A percentile compares a stretch with the other conserved stretches of the same genome.
phyloP scores from a whole-genome alignment of 1,140 invertebrate genomes.

The Hyles euphorbiae region DNA sequence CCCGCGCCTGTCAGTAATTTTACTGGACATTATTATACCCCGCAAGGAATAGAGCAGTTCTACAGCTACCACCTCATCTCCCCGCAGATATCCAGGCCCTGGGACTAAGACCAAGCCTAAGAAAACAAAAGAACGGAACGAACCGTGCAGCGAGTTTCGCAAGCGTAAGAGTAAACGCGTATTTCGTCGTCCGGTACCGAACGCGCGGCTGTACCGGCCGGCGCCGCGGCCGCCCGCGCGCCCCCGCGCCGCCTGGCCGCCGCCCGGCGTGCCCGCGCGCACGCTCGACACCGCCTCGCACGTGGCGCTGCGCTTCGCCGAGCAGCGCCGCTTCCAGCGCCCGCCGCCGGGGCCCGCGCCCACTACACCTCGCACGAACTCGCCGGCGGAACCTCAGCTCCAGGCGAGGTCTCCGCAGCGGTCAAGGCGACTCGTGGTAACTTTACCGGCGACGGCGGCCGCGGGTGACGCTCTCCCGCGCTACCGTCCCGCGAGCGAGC shows the following conservation, averaged over 20 bases:
- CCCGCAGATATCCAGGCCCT: conserved; percentile 31
- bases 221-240: conserved; percentile 22
- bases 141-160: conserved; percentile 6
- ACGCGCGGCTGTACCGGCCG: conserved; percentile 40
- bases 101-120: conserved; percentile 6
- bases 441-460: conserved; percentile 21
- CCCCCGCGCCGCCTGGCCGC: conserved; percentile 22
- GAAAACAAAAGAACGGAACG: background rate
- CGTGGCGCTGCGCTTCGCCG: conserved; percentile 29
- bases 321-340: conserved; percentile 22
- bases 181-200: conserved; percentile 33
- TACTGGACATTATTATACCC: no score
- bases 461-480: conserved; percentile 6
- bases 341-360: conserved; percentile 71
- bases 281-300: conserved; percentile 33
- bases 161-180: conserved; percentile 19
- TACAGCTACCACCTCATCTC: background rate
- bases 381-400: conserved; percentile 63
- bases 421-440: conserved; percentile 69
- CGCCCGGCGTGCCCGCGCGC: conserved; percentile 17
- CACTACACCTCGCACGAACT: conserved; percentile 49
- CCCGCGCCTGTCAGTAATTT: conserved; percentile 39
- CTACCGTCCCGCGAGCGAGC: conserved; percentile 24
- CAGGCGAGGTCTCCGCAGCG: conserved; percentile 77
- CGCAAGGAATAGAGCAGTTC: background rate